Conservation (phyloP, 2,797 vertebrate genomes). For the Poecile montanus region DNA sequence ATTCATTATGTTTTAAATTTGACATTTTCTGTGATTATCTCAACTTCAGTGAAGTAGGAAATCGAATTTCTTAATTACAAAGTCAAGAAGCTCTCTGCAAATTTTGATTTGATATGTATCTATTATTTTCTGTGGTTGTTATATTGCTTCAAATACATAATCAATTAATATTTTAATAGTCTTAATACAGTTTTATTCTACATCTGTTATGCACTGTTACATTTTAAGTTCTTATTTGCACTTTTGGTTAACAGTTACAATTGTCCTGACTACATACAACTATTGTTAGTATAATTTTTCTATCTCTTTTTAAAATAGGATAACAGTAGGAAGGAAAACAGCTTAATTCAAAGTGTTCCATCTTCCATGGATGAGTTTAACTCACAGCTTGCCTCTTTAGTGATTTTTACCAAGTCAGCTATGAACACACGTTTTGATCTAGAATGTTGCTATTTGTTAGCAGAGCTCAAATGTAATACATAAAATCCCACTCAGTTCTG, state of each 20-base stretch:
- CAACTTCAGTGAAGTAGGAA: neutral
- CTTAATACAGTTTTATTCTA: neutral
- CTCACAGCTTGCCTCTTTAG: neutral
- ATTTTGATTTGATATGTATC: neutral
- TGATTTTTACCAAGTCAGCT: neutral
- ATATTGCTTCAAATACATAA: neutral
- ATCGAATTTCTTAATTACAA: neutral
- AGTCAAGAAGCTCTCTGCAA: neutral
- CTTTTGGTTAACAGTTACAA: neutral
- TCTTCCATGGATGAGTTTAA: neutral
- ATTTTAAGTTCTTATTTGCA: neutral
- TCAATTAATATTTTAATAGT: neutral
- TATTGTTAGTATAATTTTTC: neutral
- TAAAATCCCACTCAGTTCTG: neutral
- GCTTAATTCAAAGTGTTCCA: neutral
- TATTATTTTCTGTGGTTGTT: neutral
- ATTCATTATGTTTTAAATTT: neutral
- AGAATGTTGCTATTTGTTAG: neutral
- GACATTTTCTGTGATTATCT: neutral
- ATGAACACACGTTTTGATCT: neutral
- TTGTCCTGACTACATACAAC: neutral
- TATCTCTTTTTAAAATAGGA: neutral
- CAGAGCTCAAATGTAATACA: neutral
- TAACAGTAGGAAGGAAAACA: neutral
- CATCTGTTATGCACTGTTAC: neutral